Evolutionary conservation across 2,888 invertebrate species (phyloP).

Genomic region (Torymus tubicola): DNA sequence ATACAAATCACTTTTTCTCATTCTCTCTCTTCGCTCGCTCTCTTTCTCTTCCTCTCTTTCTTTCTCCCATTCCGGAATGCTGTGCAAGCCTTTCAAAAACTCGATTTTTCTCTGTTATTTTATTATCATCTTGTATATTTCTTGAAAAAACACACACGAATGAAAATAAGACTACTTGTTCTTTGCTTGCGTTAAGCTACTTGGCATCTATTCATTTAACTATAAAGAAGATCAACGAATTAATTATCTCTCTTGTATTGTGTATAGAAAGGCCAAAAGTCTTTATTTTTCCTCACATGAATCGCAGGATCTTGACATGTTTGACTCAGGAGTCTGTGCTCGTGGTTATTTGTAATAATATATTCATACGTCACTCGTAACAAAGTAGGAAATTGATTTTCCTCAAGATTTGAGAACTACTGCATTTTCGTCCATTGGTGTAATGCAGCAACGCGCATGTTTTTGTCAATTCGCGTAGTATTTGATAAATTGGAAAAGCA

Average conservation of each 20-base stretch:
- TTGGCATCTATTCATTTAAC: conserved; percentile 60
- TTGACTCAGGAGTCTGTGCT: conserved; percentile 29
- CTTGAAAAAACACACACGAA: conserved; percentile 52
- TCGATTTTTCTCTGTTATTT: conserved; percentile 27
- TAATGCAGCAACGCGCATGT: no score
- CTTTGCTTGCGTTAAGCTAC: conserved; percentile 57
- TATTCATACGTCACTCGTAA: background rate
- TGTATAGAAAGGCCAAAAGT: conserved; percentile 34
- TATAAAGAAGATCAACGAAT: conserved; percentile 41
- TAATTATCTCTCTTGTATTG: background rate
- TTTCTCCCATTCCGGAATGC: conserved; percentile 33
- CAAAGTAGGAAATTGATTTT: conserved; percentile 13
- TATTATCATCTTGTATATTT: conserved; percentile 20
- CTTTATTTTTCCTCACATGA: conserved; percentile 6
- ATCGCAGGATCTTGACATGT: conserved; percentile 5
- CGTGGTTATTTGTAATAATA: conserved; percentile 12
- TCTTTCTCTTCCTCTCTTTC: conserved; percentile 14
- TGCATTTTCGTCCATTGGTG: background rate
- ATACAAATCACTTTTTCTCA: conserved; percentile 57
- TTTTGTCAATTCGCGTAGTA: background rate
- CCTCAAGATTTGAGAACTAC: background rate
- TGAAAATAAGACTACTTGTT: conserved; percentile 51
- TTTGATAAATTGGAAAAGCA: conserved; percentile 4
- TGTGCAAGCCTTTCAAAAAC: conserved; percentile 32
- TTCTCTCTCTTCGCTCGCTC: conserved; percentile 26